Percentiles rank a stretch among this genome's conserved stretches.
Evolutionary conservation across 2,113 vertebrate genomes (phyloP).

Genomic region (Gasterosteus nipponicus): DNA sequence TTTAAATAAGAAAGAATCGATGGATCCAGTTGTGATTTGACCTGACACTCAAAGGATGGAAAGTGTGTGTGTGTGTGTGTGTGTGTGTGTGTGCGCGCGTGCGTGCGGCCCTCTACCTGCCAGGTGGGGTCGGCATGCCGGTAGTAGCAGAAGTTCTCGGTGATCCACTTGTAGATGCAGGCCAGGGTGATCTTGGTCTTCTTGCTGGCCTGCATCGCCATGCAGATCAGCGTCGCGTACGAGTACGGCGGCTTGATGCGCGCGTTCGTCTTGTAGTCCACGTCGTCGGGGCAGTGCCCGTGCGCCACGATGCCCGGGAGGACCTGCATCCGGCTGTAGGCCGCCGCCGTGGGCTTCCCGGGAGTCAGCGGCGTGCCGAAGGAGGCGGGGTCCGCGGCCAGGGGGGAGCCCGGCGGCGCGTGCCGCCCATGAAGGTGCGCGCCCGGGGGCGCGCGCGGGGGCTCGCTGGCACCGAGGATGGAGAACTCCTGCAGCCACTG

Average conservation of each 20-base stretch:
- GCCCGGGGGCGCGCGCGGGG: conserved; percentile 71
- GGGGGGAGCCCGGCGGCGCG: conserved; percentile 81
- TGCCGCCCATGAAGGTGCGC: conserved; percentile 76
- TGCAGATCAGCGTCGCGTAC: conserved; percentile 95
- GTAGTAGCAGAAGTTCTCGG: conserved; percentile 97
- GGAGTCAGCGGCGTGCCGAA: conserved; percentile 88
- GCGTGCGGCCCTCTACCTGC: conserved; percentile 78
- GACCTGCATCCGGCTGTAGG: conserved; percentile 76
- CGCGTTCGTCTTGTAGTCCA: conserved; percentile 91
- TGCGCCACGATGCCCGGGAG: conserved; percentile 74
- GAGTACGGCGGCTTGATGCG: conserved; percentile 92
- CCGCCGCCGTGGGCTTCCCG: conserved; percentile 89
- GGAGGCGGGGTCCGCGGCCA: conserved; percentile 90
- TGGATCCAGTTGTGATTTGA: conserved; percentile 18
- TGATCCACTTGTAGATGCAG: conserved; percentile 97
- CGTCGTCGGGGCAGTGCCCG: conserved; percentile 86
- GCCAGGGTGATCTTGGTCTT: conserved; percentile 93
- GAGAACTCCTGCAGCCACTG: conserved; percentile 97
- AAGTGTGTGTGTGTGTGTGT: conserved; percentile 8
- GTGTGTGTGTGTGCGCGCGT: conserved; percentile 13
- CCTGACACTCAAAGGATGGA: conserved; percentile 22
- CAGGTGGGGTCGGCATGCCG: conserved; percentile 93
- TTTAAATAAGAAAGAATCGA: conserved; percentile 3
- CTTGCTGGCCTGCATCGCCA: conserved; percentile 95
- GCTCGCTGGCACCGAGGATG: conserved; percentile 82